Conservation (phyloP, 2,888 invertebrate species). For the Azorinus chamasolen region DNA sequence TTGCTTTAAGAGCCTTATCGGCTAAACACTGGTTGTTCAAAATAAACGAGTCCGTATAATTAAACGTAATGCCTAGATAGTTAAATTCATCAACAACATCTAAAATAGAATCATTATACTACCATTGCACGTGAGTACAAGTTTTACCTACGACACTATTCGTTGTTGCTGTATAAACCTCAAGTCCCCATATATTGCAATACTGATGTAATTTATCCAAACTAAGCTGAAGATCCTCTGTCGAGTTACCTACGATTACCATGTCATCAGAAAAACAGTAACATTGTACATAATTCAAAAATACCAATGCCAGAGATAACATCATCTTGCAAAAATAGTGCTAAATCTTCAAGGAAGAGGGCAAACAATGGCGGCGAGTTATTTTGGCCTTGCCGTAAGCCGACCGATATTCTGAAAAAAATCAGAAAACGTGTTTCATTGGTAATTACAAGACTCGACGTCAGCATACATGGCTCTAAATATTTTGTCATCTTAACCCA, state of each 20-base stretch:
- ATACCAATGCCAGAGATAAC: too few relatives aligned
- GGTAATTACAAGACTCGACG: too few relatives aligned
- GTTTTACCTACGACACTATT: constrained; percentile 23
- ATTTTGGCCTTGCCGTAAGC: not conserved
- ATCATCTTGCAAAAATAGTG: too few relatives aligned
- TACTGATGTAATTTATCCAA: not conserved
- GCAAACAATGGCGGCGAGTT: constrained; percentile 7
- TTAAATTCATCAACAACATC: constrained; percentile 21
- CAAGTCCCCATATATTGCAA: constrained; percentile 12
- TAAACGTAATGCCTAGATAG: constrained; percentile 17
- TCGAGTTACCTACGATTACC: too few relatives aligned
- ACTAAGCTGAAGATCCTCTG: not conserved
- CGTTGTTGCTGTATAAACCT: not conserved
- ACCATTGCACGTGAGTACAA: constrained; percentile 12
- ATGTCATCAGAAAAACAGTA: too few relatives aligned
- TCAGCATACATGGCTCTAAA: too few relatives aligned
- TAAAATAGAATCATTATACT: not conserved
- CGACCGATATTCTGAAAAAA: too few relatives aligned
- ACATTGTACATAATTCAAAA: too few relatives aligned
- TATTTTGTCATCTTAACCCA: too few relatives aligned
- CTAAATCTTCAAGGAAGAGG: not conserved
- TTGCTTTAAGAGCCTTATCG: too few relatives aligned
- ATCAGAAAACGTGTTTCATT: too few relatives aligned
- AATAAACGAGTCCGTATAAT: constrained; percentile 15
- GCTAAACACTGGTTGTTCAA: too few relatives aligned